Conservation (phyloP, 2,888 invertebrate species). For the Andrena minutula region DNA sequence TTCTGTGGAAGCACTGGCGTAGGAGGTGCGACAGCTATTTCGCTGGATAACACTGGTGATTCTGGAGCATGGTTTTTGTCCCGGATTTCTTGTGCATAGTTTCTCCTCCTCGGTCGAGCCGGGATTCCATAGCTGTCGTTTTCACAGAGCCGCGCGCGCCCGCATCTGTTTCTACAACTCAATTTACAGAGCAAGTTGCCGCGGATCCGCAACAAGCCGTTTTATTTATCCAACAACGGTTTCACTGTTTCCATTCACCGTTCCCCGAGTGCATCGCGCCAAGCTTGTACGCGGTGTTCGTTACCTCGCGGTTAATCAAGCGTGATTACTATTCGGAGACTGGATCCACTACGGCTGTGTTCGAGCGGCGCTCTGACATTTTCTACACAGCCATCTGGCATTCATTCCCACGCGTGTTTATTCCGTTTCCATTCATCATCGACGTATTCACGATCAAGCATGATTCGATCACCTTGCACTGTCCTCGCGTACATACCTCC, state of each 20-base stretch:
- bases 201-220: too few relatives aligned
- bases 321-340: conserved; percentile 16
- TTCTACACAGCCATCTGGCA: conserved; percentile 8
- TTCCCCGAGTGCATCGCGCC: neutral
- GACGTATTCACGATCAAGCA: conserved; percentile 63
- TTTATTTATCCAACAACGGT: too few relatives aligned
- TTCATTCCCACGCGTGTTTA: conserved; percentile 27
- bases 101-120: neutral
- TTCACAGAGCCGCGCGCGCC: neutral
- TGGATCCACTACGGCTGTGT: too few relatives aligned
- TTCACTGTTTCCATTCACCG: too few relatives aligned
- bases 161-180: too few relatives aligned
- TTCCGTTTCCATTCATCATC: conserved; percentile 46
- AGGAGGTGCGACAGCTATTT: conserved; percentile 77
- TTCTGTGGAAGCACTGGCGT: conserved; percentile 83
- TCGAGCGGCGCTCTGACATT: conserved; percentile 49
- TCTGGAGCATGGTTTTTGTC: neutral
- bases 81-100: neutral
- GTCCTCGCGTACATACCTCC: conserved; percentile 47
- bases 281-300: neutral
- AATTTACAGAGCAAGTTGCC: too few relatives aligned
- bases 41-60: neutral
- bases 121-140: neutral
- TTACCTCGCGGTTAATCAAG: conserved; percentile 8
- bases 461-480: conserved; percentile 71